Percentiles rank a stretch among this genome's conserved stretches.
Evolutionary conservation across 1,140 invertebrate species (phyloP).

Genomic region (Drusus annulatus): DNA sequence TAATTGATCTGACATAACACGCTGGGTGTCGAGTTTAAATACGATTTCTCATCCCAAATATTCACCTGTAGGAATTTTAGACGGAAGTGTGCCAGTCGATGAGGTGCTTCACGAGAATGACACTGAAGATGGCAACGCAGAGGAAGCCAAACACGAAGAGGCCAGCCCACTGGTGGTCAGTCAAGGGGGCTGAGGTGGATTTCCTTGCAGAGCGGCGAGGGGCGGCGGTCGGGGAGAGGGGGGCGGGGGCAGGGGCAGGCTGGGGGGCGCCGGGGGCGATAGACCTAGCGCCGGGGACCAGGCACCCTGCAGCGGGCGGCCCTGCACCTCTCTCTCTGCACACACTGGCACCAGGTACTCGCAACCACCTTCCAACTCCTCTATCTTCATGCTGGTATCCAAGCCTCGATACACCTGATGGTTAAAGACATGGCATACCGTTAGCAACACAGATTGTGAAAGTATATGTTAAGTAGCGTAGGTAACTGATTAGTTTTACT

Average conservation of each 20-base stretch:
- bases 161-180: slow-evolving; percentile 77
- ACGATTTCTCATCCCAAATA: slow-evolving; percentile 18
- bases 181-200: slow-evolving; percentile 67
- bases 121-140: slow-evolving; percentile 77
- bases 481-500: too few species aligned
- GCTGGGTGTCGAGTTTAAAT: background rate
- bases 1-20: slow-evolving; percentile 2
- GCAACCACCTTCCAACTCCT: slow-evolving; percentile 78
- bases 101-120: slow-evolving; percentile 71
- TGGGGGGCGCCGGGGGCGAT: slow-evolving; percentile 54
- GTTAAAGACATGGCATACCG: background rate
- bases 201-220: slow-evolving; percentile 58
- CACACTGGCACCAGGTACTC: slow-evolving; percentile 84
- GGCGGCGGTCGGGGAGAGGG: slow-evolving; percentile 56
- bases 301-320: slow-evolving; percentile 75
- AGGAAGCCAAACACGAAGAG: slow-evolving; percentile 78
- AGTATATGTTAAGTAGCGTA: background rate
- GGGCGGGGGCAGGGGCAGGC: slow-evolving; percentile 55
- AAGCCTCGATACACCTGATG: slow-evolving; percentile 79
- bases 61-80: slow-evolving; percentile 24
- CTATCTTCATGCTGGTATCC: slow-evolving; percentile 77
- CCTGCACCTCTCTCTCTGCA: slow-evolving; percentile 75
- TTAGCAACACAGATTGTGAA: background rate
- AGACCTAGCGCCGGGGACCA: slow-evolving; percentile 70
- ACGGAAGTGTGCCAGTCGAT: slow-evolving; percentile 62